phyloP scores from a whole-genome alignment of 2,797 vertebrate species.

The Dendrocincla fuliginosa region DNA sequence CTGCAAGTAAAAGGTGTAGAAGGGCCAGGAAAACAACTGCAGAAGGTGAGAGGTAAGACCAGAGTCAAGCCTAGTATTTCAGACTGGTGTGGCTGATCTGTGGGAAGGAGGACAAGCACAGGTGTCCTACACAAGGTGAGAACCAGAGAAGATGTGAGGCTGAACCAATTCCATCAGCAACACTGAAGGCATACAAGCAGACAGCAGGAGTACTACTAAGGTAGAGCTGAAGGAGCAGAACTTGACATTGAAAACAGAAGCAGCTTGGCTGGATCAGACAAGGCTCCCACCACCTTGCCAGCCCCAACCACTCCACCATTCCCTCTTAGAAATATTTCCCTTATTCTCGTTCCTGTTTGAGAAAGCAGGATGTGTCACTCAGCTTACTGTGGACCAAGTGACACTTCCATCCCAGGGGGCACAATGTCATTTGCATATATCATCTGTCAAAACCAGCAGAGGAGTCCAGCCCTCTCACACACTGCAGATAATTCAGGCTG shows the following conservation, averaged over 20 bases:
- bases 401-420: neutral
- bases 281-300: neutral
- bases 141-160: neutral
- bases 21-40: neutral
- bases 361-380: neutral
- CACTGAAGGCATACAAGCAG: neutral
- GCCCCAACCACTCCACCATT: neutral
- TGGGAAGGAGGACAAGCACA: neutral
- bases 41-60: neutral
- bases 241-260: neutral
- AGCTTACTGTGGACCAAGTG: neutral
- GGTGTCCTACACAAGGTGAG: neutral
- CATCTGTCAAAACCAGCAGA: neutral
- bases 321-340: neutral
- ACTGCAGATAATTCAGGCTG: accelerated
- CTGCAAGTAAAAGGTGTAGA: neutral
- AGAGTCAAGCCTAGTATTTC: neutral
- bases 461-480: neutral
- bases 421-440: accelerated
- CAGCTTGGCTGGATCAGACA: neutral
- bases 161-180: neutral
- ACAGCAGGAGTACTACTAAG: neutral
- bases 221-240: neutral
- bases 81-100: neutral
- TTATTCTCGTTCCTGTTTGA: neutral